These are phyloP conservation scores for Chrysaora quinquecirrha DNA, from an alignment of 30 jellyfish, hydroid and myxozoan species.

Conservation along the genomic window DNA sequence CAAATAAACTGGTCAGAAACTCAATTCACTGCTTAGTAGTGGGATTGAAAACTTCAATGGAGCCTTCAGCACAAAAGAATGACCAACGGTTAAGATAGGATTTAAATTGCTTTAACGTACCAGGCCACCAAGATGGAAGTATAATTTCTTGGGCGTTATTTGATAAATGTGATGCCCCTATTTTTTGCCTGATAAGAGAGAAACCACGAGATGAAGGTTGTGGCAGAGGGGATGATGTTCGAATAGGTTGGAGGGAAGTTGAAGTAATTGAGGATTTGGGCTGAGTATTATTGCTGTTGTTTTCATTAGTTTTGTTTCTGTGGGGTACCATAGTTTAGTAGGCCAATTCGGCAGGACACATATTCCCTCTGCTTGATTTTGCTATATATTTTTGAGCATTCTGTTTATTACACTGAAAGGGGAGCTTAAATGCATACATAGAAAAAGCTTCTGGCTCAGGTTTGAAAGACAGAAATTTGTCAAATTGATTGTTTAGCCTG, in stretches of 20 bases:
- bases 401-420: slow-evolving; percentile 11
- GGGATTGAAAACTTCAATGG: too few relatives aligned
- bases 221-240: slow-evolving; percentile 18
- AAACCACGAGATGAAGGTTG: too few relatives aligned
- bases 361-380: slow-evolving; percentile 16
- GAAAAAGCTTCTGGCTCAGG: slow-evolving; percentile 46
- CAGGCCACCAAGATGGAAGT: slow-evolving; percentile 41
- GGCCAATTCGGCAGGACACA: slow-evolving; percentile 43
- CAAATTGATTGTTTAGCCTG: slow-evolving; percentile 21
- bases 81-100: too few relatives aligned
- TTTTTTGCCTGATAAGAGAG: slow-evolving; percentile 36
- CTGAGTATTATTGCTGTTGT: slow-evolving; percentile 1
- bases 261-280: too few relatives aligned
- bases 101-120: too few relatives aligned
- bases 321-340: slow-evolving; percentile 30
- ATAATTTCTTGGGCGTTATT: too few relatives aligned
- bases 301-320: neutral
- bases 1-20: neutral
- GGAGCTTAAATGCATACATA: too few relatives aligned
- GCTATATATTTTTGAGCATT: neutral
- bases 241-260: too few relatives aligned
- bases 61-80: too few relatives aligned
- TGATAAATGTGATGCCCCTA: neutral
- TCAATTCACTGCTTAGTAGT: neutral
- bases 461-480: neutral